Base-by-base conservation (phyloP, 2,113 vertebrate genomes). In the Pteropus alecto region DNA sequence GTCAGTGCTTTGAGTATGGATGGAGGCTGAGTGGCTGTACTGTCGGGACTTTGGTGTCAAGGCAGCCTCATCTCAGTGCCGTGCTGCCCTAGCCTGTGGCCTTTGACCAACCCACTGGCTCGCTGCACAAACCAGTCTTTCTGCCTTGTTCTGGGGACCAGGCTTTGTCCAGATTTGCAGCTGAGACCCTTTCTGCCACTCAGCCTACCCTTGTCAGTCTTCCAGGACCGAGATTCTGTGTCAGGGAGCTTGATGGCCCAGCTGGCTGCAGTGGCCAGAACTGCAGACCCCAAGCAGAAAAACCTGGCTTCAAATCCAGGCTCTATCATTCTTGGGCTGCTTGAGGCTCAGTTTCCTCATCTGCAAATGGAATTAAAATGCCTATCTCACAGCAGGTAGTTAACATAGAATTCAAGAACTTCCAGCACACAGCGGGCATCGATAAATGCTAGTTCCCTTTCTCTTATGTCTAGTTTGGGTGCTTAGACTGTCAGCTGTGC, bases 71-170 rank as follows among this genome's bases (percentile, higher is more conserved):
- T n/a, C 33, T 63, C 71, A 21, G 43, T 3, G 9, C 33, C 51
- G 71, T 30, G 38, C 43, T 56, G 35, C 7, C 46, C 30, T 2
- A 0, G 19, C 79, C 68, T 13, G 5, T 15, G 48, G 41, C 51
- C 33, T 43, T 13, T 12, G 0, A 30, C 19, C 38, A 24, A 54
- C 63, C 19, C 33, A 8, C 71, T 41, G 0, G 0, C 8, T 48
- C 35, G 60, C 30, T 28, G 56, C 26, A 43, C n/a, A 54, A 11
- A 35, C 30, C 2, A 35, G 6, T 18, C 33, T 78, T n/a, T 46
- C 33, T 85, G 15, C 26, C 21, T 46, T 41, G 38, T 81, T 87
- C 58, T 18, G 8, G 15, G n/a, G 46, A 73, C 71, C 30, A 86
- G 65, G 60, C 26, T 46, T 67, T 89, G 33, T 54, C 63, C 38